Evolutionary conservation across 1,140 invertebrate genomes (phyloP), one percentile per base, ranked within the genome.

Genomic region (Drosophila albomicans): DNA sequence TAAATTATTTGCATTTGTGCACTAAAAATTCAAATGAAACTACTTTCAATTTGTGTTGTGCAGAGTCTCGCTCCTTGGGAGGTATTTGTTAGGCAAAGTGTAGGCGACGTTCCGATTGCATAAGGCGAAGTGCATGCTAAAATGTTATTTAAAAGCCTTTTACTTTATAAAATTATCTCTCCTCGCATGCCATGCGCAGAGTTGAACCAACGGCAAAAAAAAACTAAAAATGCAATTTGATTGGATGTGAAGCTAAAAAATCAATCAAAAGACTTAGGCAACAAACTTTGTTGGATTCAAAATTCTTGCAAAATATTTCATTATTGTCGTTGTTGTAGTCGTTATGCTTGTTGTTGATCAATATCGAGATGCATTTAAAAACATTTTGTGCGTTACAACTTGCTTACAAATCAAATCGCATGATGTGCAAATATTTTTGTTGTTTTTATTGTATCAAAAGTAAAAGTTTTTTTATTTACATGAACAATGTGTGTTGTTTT

Each of bases 401-500:
- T 43, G 56, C 41, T 86, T 77, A 69, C 84, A 88, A 87, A 87
- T 87, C 82, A 87, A 87, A 75, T 84, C 82, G 84, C 84, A 88
- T 87, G 82, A 87, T 87, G 80, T 66, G 82, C 84, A 84, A 84
- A 85, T 87, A 79, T 88, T 76, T 76, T 67, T 30, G 54, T 7
- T 54, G 28, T 10, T 32, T 59, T 28, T 58, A 15, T 58, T 52
- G 52, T 16, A 20, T 51, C 35, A 59, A 88, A 89, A 88, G 85
- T 87, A 89, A 89, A 89, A 89, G 85, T 87, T 87, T 82, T 82
- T 25, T 79, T 82, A 87, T 82, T 79, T 79, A 82, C 72, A 82
- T 79, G 25, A 20, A 48, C 64, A 70, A 65, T 86, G 73, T 64
- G n/a, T 64, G 61, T 32, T 49, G 25, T 45, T 70, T 77, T 73